Evolutionary conservation across 2,888 invertebrate genomes (phyloP).

Genomic region (Acleris cristana): DNA sequence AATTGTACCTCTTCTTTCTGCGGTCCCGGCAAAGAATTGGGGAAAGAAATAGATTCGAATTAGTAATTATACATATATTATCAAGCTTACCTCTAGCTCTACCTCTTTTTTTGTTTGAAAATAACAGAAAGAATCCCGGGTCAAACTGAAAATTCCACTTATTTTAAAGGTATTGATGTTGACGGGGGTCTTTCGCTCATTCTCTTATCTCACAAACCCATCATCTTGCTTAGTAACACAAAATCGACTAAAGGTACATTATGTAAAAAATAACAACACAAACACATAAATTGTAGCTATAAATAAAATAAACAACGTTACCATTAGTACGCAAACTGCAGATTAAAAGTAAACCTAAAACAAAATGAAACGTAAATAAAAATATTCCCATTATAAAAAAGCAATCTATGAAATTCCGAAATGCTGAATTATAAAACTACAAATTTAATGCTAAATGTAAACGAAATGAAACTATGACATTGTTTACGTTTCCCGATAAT

Average conservation of each 20-base stretch:
- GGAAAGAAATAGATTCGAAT: constrained; percentile 17
- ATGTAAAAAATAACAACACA: neutral
- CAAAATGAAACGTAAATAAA: constrained; percentile 51
- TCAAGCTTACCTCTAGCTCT: neutral
- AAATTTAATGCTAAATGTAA: too few relatives aligned
- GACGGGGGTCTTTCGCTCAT: too few relatives aligned
- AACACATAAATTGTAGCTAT: constrained; percentile 6
- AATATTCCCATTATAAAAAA: neutral
- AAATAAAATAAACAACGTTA: constrained; percentile 42
- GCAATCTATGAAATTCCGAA: neutral
- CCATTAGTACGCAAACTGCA: constrained; percentile 34
- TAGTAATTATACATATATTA: neutral
- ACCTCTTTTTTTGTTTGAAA: too few relatives aligned
- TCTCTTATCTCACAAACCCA: too few relatives aligned
- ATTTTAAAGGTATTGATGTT: too few relatives aligned
- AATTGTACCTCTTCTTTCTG: constrained; percentile 77
- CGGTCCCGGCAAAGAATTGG: constrained; percentile 42
- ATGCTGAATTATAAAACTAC: constrained; percentile 13
- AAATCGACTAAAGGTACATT: too few relatives aligned
- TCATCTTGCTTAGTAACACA: too few relatives aligned
- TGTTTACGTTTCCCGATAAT: neutral
- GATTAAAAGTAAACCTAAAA: constrained; percentile 80
- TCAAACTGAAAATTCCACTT: too few relatives aligned
- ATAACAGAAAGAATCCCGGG: too few relatives aligned
- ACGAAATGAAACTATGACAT: neutral